Conservation (phyloP, 2,888 invertebrate genomes). For the Hypolimnas misippus region DNA sequence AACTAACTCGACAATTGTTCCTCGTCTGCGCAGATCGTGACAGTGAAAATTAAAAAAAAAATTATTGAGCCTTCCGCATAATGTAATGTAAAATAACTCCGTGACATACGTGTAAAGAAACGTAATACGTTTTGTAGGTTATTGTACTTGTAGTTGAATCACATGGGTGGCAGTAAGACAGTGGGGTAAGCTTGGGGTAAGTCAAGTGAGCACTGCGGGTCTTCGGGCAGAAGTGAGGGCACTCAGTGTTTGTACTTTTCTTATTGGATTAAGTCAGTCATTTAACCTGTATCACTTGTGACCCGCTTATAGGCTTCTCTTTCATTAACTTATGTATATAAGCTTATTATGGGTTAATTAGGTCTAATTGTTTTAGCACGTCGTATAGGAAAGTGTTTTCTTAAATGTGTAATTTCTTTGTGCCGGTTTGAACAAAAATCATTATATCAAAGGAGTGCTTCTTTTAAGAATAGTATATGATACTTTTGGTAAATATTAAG, state of each 20-base stretch:
- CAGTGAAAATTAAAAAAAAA: too few species aligned
- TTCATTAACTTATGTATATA: slow-evolving; percentile 41
- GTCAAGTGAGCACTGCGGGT: slow-evolving; percentile 74
- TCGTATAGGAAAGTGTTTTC: slow-evolving; percentile 13
- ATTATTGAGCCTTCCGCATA: too few species aligned
- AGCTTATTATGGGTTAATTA: slow-evolving; percentile 40
- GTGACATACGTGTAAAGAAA: slow-evolving; percentile 24
- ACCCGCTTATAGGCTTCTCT: slow-evolving; percentile 78
- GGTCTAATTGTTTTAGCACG: slow-evolving; percentile 34
- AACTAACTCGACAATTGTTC: too few species aligned
- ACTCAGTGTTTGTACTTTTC: slow-evolving; percentile 80
- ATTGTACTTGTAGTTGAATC: slow-evolving; percentile 51
- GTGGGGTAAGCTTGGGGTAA: slow-evolving; percentile 76
- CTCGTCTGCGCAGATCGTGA: too few species aligned
- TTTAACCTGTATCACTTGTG: slow-evolving; percentile 80
- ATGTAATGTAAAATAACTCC: neutral
- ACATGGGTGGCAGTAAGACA: slow-evolving; percentile 76
- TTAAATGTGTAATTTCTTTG: neutral
- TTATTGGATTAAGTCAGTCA: slow-evolving; percentile 79
- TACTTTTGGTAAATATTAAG: neutral
- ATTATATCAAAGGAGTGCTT: neutral
- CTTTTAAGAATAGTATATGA: neutral
- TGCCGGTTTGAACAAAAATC: neutral
- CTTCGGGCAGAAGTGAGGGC: slow-evolving; percentile 79
- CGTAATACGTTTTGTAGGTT: slow-evolving; percentile 41